Conservation (phyloP, 2,113 vertebrate species). For the Pollimyrus isidori region DNA sequence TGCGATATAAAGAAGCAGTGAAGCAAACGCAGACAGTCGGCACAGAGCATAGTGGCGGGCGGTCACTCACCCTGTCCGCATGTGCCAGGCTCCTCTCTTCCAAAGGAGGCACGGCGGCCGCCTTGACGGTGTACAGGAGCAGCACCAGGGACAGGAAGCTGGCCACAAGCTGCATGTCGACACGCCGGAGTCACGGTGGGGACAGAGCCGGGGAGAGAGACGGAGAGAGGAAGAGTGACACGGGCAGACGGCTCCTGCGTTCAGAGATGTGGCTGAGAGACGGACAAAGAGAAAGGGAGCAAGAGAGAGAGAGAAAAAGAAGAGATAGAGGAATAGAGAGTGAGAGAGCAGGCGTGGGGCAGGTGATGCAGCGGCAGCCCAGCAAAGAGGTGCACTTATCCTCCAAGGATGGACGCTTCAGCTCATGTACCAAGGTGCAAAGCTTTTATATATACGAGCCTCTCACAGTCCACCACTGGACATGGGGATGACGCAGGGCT, state of each 20-base stretch:
- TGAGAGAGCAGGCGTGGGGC: slow-evolving; percentile 20
- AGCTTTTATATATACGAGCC: slow-evolving; percentile 64
- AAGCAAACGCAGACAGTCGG: neutral
- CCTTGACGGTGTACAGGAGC: slow-evolving; percentile 65
- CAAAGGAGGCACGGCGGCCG: slow-evolving; percentile 63
- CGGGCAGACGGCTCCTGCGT: slow-evolving; percentile 4
- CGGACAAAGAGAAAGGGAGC: slow-evolving; percentile 17
- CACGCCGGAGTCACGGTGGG: slow-evolving; percentile 39
- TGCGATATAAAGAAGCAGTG: neutral
- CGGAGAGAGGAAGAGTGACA: slow-evolving; percentile 23
- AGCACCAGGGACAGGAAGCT: slow-evolving; percentile 69
- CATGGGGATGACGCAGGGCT: slow-evolving; percentile 50
- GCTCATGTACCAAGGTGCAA: slow-evolving; percentile 53
- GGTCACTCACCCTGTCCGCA: slow-evolving; percentile 65
- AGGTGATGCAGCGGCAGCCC: slow-evolving; percentile 23
- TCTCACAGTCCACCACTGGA: slow-evolving; percentile 41
- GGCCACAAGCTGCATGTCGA: slow-evolving; percentile 68
- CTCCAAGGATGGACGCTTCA: slow-evolving; percentile 46
- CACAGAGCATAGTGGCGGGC: neutral
- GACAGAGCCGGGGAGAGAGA: slow-evolving; percentile 23
- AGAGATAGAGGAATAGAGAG: slow-evolving; percentile 23
- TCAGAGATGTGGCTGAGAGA: neutral
- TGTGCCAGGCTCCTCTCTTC: slow-evolving; percentile 67
- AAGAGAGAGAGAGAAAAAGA: slow-evolving; percentile 26
- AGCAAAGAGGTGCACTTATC: slow-evolving; percentile 33